Conservation (phyloP, 1,140 invertebrate species). For the Bombus ignitus region DNA sequence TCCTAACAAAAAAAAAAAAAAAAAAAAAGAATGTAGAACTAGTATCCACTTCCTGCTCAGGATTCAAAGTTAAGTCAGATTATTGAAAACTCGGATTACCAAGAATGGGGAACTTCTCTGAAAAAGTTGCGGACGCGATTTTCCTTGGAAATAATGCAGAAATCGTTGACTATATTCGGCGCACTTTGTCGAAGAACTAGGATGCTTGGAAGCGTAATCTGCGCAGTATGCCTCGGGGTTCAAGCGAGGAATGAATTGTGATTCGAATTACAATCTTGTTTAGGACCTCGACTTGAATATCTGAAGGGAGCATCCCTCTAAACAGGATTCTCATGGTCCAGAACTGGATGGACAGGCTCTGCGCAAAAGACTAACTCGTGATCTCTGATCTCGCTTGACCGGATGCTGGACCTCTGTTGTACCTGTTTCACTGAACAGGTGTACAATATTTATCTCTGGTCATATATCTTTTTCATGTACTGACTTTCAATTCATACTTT, state of each 20-base stretch:
- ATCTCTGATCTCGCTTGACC: conserved; percentile 75
- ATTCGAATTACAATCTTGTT: conserved; percentile 48
- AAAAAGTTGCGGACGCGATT: neutral
- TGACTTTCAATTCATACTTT: neutral
- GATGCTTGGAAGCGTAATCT: neutral
- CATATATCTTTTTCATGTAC: neutral
- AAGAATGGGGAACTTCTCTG: neutral
- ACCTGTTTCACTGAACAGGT: conserved; percentile 34
- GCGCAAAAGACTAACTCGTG: conserved; percentile 65
- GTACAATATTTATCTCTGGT: neutral
- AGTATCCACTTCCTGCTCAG: neutral
- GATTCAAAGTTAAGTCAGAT: neutral
- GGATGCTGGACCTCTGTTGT: conserved; percentile 74
- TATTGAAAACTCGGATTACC: conserved; percentile 14
- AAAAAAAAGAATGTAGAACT: neutral
- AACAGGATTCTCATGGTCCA: conserved; percentile 69
- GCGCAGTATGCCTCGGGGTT: neutral
- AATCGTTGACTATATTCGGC: neutral
- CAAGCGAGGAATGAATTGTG: conserved; percentile 20
- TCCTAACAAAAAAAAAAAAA: neutral
- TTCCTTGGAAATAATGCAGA: neutral
- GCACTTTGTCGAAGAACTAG: neutral
- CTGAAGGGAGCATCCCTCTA: conserved; percentile 49
- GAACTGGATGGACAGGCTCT: conserved; percentile 74
- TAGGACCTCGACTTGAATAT: conserved; percentile 26